Conservation (phyloP, 2,888 invertebrate species). For the Bibio marci region DNA sequence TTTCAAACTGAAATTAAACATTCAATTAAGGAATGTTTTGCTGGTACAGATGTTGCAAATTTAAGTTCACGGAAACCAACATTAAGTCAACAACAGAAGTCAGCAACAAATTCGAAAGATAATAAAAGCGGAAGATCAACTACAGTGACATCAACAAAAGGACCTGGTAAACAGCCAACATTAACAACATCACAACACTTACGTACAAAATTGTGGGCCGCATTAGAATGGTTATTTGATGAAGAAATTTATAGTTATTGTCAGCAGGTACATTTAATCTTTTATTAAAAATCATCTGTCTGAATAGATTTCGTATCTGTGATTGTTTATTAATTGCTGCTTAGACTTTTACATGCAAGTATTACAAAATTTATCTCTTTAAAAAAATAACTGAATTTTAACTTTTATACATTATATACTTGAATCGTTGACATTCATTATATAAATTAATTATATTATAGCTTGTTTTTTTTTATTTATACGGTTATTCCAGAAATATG, state of each 20-base stretch:
- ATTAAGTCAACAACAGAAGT: too few species aligned
- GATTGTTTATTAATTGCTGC: not conserved
- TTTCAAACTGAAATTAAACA: constrained; percentile 26
- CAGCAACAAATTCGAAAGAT: constrained; percentile 29
- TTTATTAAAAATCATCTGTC: constrained; percentile 15
- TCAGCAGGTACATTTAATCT: constrained; percentile 31
- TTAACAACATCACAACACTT: constrained; percentile 35
- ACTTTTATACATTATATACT: too few species aligned
- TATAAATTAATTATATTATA: too few species aligned
- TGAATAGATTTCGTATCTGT: not conserved
- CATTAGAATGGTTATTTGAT: constrained; percentile 72
- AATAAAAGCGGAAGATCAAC: constrained; percentile 28
- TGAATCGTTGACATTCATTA: too few species aligned
- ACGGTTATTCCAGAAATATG: too few species aligned
- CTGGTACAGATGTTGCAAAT: constrained; percentile 22
- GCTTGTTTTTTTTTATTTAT: too few species aligned
- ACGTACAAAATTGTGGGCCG: constrained; percentile 61
- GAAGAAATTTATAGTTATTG: constrained; percentile 54
- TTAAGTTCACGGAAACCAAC: constrained; percentile 32
- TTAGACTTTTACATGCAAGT: too few species aligned
- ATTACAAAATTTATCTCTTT: too few species aligned
- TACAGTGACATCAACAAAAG: constrained; percentile 10
- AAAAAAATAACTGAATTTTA: too few species aligned
- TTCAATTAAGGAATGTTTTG: constrained; percentile 26
- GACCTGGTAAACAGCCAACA: constrained; percentile 34